A percentile compares a stretch with the other conserved stretches of the same genome.
Evolutionary conservation across 37 sponge, comb jelly and placozoan genomes (phyloP).

Genomic region (Halichondria panicea): DNA sequence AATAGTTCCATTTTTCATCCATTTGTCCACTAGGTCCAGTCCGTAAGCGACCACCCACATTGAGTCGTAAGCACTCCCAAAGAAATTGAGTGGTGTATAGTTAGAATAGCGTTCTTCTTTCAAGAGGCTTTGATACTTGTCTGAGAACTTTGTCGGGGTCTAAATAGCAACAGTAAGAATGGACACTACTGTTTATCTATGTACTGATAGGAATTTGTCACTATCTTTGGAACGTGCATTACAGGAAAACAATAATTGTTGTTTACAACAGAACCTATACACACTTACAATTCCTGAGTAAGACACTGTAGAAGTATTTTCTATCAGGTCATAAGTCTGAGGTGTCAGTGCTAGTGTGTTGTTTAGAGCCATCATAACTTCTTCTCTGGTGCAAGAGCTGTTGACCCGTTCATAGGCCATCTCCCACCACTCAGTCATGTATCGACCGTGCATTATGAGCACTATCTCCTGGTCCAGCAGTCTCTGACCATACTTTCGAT

Average conservation of each 20-base stretch:
- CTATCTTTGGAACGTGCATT: neutral
- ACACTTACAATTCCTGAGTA: neutral
- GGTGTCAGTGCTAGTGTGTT: neutral
- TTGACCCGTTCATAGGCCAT: neutral
- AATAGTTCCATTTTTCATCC: neutral
- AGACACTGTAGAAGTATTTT: neutral
- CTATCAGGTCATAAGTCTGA: neutral
- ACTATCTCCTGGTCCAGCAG: neutral
- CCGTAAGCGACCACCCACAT: conserved; percentile 17
- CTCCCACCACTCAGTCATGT: neutral
- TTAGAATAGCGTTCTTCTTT: neutral
- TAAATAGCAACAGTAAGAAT: neutral
- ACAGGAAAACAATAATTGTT: neutral
- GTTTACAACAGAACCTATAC: neutral
- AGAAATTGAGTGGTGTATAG: neutral
- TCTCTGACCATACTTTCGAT: neutral
- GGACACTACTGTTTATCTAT: neutral
- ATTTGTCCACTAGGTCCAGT: neutral
- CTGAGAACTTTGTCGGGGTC: neutral
- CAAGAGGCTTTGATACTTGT: neutral
- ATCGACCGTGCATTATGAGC: neutral
- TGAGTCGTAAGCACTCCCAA: conserved; percentile 12
- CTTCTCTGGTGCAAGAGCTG: neutral
- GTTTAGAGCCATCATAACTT: neutral
- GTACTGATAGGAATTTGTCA: neutral